A percentile compares a stretch with the other conserved stretches of the same genome.
Evolutionary conservation across 2,797 vertebrate genomes (phyloP).

Genomic region (Poeciliopsis paucimaculata): DNA sequence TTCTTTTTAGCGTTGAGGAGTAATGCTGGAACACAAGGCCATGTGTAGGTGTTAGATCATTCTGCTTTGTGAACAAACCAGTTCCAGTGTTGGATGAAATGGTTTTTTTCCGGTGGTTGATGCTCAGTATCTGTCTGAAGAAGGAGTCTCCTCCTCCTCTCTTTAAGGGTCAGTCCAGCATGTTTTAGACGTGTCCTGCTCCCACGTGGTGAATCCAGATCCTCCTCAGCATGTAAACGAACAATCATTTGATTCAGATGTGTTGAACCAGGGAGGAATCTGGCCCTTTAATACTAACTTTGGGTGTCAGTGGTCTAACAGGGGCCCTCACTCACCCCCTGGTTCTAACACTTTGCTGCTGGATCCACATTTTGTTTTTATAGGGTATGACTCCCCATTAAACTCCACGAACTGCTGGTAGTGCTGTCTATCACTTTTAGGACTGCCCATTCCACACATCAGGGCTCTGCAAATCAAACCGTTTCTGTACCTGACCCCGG

Average conservation of each 20-base stretch:
- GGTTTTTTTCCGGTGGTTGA: not conserved
- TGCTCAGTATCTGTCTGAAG: not conserved
- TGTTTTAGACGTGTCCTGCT: not conserved
- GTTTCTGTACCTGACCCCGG: not conserved
- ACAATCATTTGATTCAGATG: not conserved
- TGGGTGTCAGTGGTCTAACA: not conserved
- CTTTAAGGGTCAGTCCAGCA: not conserved
- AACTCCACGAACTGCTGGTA: not conserved
- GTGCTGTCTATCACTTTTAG: not conserved
- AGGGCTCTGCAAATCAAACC: not conserved
- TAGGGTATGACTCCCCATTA: not conserved
- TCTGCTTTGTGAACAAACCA: not conserved
- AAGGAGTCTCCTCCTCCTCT: not conserved
- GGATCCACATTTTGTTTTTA: not conserved
- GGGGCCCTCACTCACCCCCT: not conserved
- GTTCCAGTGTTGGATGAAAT: not conserved
- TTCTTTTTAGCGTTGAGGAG: too few species aligned
- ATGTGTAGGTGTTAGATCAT: not conserved
- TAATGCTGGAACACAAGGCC: not conserved
- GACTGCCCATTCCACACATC: not conserved
- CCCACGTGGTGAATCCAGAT: not conserved
- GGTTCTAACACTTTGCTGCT: not conserved
- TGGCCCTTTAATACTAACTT: not conserved
- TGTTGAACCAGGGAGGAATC: not conserved
- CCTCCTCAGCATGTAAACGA: not conserved